Conservation (phyloP, 2,797 vertebrate species). For the Dermochelys coriacea region DNA sequence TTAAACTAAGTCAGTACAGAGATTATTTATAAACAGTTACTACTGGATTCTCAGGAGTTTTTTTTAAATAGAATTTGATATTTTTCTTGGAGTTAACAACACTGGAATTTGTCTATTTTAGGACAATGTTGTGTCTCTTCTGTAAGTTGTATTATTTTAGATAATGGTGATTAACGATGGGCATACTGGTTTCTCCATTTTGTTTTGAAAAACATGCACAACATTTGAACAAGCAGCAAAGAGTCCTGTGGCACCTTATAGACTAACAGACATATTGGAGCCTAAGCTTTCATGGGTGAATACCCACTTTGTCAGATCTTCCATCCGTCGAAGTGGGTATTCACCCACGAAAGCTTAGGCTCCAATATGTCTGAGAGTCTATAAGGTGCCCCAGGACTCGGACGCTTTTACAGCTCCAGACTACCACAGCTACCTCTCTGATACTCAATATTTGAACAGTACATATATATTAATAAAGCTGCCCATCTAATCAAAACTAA, state of each 20-base stretch:
- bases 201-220: neutral
- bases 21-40: constrained; percentile 20
- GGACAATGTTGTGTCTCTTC: neutral
- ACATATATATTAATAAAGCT: neutral
- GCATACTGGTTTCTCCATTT: neutral
- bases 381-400: too few species aligned
- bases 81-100: neutral
- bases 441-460: neutral
- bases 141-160: neutral
- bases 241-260: too few species aligned
- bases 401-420: too few species aligned
- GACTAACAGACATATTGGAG: too few species aligned
- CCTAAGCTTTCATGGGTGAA: too few species aligned
- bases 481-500: neutral
- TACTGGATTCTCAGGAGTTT: neutral
- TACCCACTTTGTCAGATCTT: too few species aligned
- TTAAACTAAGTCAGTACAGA: neutral
- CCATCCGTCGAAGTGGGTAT: too few species aligned
- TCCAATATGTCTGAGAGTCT: too few species aligned
- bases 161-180: neutral
- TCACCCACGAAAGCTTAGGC: too few species aligned
- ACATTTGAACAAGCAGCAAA: neutral
- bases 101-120: constrained; percentile 27
- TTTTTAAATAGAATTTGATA: neutral
- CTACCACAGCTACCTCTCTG: too few species aligned